These are phyloP conservation scores for Tychaedon coryphoeus DNA, from an alignment of 2,113 vertebrate genomes.

Conservation along the genomic window DNA sequence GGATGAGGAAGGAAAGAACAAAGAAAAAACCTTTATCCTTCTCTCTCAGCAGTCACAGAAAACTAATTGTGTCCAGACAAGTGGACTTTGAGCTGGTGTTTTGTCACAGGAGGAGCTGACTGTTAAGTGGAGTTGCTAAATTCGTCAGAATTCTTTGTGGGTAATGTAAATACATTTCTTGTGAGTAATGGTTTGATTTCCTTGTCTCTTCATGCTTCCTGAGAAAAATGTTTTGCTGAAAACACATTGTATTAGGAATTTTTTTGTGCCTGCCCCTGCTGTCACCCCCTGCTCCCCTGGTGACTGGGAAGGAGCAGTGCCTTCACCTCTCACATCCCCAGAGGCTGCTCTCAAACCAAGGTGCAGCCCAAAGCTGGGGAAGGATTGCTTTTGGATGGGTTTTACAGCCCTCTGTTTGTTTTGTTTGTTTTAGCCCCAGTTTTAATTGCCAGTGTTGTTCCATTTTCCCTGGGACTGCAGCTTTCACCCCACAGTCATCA, in stretches of 20 bases:
- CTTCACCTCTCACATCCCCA: not conserved
- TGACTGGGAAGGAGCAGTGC: not conserved
- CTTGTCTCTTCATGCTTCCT: conserved; percentile 25
- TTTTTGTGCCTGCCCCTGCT: not conserved
- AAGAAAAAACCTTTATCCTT: not conserved
- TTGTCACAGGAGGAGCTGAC: not conserved
- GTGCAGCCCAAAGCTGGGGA: not conserved
- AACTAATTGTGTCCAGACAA: not conserved
- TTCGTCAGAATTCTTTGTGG: not conserved
- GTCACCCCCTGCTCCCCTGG: not conserved
- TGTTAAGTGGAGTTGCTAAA: not conserved
- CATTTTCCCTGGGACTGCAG: not conserved
- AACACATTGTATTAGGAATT: not conserved
- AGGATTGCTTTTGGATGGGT: not conserved
- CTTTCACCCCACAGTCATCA: not conserved
- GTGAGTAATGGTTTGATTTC: not conserved
- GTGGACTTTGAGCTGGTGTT: not conserved
- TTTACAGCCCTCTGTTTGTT: not conserved
- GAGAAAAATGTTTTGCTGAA: not conserved
- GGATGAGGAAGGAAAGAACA: not conserved
- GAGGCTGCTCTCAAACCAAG: not conserved
- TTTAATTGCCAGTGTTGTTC: not conserved
- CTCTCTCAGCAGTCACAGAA: not conserved
- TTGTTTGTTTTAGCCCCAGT: not conserved
- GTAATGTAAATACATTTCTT: not conserved